Percentiles rank a stretch among this genome's conserved stretches.
Evolutionary conservation across 2,888 invertebrate genomes (phyloP).

Genomic region (Drosophila mimetica): DNA sequence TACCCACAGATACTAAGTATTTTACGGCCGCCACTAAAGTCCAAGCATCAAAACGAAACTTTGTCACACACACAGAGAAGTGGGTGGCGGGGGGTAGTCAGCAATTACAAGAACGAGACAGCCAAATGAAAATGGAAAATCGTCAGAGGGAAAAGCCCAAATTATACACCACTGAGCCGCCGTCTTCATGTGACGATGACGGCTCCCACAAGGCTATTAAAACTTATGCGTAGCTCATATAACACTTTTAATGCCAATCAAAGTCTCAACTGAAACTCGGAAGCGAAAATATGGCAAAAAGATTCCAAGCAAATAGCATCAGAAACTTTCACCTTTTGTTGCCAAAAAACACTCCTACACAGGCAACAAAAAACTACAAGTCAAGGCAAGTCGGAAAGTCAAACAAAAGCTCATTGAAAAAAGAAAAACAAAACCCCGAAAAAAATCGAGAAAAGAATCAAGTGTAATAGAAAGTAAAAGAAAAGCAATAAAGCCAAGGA

Average conservation of each 20-base stretch:
- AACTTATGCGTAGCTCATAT: conserved; percentile 66
- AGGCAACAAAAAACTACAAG: conserved; percentile 41
- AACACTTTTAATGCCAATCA: conserved; percentile 71
- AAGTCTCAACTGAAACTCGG: conserved; percentile 52
- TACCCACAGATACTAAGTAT: conserved; percentile 54
- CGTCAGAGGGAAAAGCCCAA: conserved; percentile 25
- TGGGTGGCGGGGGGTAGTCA: conserved; percentile 4
- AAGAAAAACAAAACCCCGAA: conserved; percentile 22
- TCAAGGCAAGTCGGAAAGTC: conserved; percentile 61
- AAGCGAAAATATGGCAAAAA: conserved; percentile 8
- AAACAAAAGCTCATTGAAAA: conserved; percentile 67
- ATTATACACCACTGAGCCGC: conserved; percentile 50
- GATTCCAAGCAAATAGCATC: conserved; percentile 36
- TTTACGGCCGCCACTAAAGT: conserved; percentile 63
- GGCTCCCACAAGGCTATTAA: conserved; percentile 58
- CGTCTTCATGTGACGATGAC: conserved; percentile 13
- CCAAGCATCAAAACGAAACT: conserved; percentile 63
- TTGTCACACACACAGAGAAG: conserved; percentile 53
- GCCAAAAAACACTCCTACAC: conserved; percentile 26
- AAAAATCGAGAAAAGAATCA: conserved; percentile 32
- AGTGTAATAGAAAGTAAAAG: conserved; percentile 45
- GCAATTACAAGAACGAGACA: conserved; percentile 57
- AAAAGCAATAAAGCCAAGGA: conserved; percentile 65
- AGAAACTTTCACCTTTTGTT: conserved; percentile 67
- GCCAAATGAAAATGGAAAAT: conserved; percentile 34